phyloP scores from a whole-genome alignment of 2,113 vertebrate genomes.

The Eupsittula cactorum region DNA sequence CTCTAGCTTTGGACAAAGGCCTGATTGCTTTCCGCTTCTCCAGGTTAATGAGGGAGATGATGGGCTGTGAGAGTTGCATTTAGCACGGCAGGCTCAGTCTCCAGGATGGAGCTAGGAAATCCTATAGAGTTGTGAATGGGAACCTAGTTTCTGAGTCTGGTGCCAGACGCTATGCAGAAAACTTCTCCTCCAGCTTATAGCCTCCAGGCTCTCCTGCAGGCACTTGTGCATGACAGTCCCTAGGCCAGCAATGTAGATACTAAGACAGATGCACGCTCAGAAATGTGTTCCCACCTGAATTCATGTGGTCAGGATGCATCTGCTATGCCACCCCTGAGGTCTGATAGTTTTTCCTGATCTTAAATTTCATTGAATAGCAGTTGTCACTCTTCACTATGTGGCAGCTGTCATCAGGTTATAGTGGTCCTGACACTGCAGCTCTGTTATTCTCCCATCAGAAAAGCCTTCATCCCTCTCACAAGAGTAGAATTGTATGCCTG shows the following conservation, averaged over 20 bases:
- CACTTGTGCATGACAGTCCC: background rate
- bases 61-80: background rate
- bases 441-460: background rate
- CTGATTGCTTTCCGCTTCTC: background rate
- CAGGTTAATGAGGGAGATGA: background rate
- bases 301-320: background rate
- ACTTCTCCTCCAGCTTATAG: background rate
- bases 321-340: background rate
- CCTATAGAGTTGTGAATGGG: background rate
- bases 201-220: background rate
- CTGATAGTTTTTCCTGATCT: background rate
- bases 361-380: background rate
- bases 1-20: background rate
- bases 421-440: background rate
- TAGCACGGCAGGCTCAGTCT: background rate
- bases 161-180: background rate
- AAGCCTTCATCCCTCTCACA: background rate
- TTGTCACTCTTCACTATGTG: background rate
- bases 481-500: background rate
- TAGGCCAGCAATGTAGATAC: background rate
- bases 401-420: background rate
- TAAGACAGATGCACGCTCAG: background rate
- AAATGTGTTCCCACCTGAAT: background rate
- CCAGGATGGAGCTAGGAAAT: background rate
- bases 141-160: background rate